Base-by-base conservation (phyloP, 2,888 invertebrate species). In the Dasypogon diadema region DNA sequence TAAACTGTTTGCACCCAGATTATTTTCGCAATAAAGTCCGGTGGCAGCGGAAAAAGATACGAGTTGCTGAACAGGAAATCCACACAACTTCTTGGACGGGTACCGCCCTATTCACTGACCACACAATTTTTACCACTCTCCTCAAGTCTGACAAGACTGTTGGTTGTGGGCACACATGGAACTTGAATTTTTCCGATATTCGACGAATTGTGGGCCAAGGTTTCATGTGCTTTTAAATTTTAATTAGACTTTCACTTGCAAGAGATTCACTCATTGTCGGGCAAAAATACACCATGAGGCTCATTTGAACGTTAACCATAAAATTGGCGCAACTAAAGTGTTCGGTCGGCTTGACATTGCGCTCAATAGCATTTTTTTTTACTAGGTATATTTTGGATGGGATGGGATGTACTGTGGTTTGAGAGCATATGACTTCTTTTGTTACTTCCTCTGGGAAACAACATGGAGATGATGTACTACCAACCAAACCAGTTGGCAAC, bases 181-280 rank as follows among this genome's bases (percentile, higher is more conserved):
- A 34, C 21, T 70, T 48, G 65, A 46, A 48, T 14, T 22, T 48
- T 63, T 5, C 10, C 2, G 18, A 30, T 34, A 54, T 54, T 70
- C 30, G 5, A 54, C 54, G 18, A 70, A 54, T 65, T 70, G 70
- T 70, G 37, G 70, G 70, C 70, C 70, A 70, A 70, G 70, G 70
- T 70, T 70, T 70, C 70, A 24, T 22, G 48, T 46, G 30, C 54
- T 54, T 70, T 54, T 54, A 54, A 54, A 70, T 70, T 70, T 70
- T 54, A 54, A 54, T 54, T 54, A 34, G 54, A 70, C 70, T 70
- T 70, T 70, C 70, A 70, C 70, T 54, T 70, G 21, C 54, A 51
- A 70, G 54, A 70, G 51, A 54, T 54, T 54, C 54, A 21, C 22
- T 54, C 8, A 30, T 68, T 51, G 12, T 55, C 22, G 55, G 8